Base-by-base conservation (phyloP, 2,797 vertebrate genomes). In the Clarias laeviceps region DNA sequence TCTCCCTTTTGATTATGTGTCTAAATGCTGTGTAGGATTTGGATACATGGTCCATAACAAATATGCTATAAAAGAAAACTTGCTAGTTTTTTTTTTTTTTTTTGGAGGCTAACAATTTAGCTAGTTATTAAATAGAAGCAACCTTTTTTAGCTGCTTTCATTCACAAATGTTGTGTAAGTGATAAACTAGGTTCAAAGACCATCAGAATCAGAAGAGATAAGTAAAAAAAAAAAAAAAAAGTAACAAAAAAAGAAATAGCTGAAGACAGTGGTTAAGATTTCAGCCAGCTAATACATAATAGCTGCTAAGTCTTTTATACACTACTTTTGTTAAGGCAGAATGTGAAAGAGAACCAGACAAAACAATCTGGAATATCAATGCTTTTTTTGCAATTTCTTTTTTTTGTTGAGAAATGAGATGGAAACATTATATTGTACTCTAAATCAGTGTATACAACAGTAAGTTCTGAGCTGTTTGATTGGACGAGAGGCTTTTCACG, bases 271-370 rank as follows among this genome's bases (percentile, higher is more conserved):
- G 54, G 29, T 29, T 77, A 22, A 34, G 7, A 34, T 34, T 59
- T 34, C 34, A 59, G 56, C 56, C 5, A 15, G 34, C 34, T 62
- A 79, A 64, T 27, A 29, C 15, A 40, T 2, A 27, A 34, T 37
- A 61, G 5, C 34, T 27, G 22, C 18, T 80, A 12, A 80, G 9
- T 50, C 1, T 27, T 29, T 45, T 12, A 12, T 29, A 80, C 61
- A 45, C 15, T 24, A 80, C 24, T 61, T 61, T 45, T 5, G 37
- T 6, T 22, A 50, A 65, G 7, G 37, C 37, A 80, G n/a, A 54
- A 80, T 29, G n/a, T 66, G 15, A 66, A 80, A 80, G 14, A 2
- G 45, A 80, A 80, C 5, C 37, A 80, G n/a, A 80, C 37, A 50
- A 8, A 64, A 80, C 61, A 0, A 29, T 54, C 4, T 0, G 22